Conservation (phyloP, 23 tunicate species). For the Halocynthia roretzi region DNA sequence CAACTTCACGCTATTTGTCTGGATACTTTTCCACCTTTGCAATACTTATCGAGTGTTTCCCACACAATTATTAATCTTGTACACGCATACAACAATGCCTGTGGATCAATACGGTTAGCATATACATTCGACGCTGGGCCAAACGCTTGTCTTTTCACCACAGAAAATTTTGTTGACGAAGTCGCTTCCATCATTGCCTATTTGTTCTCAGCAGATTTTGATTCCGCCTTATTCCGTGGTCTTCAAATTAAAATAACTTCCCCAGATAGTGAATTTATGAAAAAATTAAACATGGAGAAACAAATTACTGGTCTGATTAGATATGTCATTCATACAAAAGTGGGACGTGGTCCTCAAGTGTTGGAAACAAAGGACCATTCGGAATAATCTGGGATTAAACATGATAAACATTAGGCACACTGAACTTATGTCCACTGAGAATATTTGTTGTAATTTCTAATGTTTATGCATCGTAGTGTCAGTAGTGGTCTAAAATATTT, state of each 20-base stretch:
- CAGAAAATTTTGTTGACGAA: slow-evolving; percentile 22
- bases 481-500: no score
- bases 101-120: slow-evolving; percentile 34
- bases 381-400: no score
- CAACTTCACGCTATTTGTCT: slow-evolving; percentile 80
- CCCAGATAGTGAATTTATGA: not conserved
- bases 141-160: slow-evolving; percentile 68
- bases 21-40: slow-evolving; percentile 77
- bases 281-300: not conserved
- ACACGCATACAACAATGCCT: slow-evolving; percentile 45
- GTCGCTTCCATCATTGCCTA: slow-evolving; percentile 31
- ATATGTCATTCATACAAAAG: slow-evolving; percentile 5
- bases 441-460: no score
- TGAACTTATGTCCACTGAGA: no score
- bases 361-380: no score
- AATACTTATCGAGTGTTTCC: slow-evolving; percentile 46
- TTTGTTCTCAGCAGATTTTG: slow-evolving; percentile 16
- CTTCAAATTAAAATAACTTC: not conserved
- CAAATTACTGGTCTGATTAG: not conserved
- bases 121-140: slow-evolving; percentile 98
- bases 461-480: no score
- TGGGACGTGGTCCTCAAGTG: slow-evolving; percentile 14
- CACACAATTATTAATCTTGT: slow-evolving; percentile 47
- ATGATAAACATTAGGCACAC: no score
- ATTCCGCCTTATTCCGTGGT: slow-evolving; percentile 28